Conservation (phyloP, 2,888 invertebrate species). For the Myopa testacea region DNA sequence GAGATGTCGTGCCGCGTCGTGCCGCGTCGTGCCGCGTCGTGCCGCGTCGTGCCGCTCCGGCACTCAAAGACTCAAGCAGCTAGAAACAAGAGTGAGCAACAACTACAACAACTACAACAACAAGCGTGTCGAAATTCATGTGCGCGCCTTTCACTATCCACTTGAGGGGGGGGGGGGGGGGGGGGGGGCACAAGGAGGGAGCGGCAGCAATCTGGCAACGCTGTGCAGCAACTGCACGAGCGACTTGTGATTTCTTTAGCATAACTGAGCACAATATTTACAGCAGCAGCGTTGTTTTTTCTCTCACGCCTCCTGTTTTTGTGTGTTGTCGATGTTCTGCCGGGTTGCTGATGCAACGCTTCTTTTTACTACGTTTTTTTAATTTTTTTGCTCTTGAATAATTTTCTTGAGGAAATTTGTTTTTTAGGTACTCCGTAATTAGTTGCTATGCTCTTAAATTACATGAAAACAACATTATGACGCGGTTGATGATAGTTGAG, state of each 20-base stretch:
- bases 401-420: not conserved
- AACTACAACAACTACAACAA: constrained; percentile 7
- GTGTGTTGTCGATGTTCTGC: not conserved
- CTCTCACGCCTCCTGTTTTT: not conserved
- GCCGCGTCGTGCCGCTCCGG: not conserved
- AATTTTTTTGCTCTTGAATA: not conserved
- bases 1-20: not conserved
- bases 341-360: not conserved
- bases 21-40: not conserved
- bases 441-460: constrained; percentile 27
- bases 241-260: not conserved
- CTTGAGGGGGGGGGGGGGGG: not conserved
- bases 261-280: constrained; percentile 28
- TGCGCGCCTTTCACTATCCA: constrained; percentile 1
- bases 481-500: not conserved
- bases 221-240: not conserved
- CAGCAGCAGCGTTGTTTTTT: not conserved
- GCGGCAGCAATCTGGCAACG: not conserved
- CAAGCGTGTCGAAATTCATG: constrained; percentile 29
- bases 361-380: not conserved
- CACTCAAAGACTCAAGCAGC: not conserved
- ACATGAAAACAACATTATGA: constrained; percentile 17
- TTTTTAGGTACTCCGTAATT: constrained; percentile 16
- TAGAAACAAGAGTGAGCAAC: not conserved
- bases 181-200: too few relatives aligned